phyloP scores from a whole-genome alignment of 1,140 invertebrate species.

The Melitaea cinxia region DNA sequence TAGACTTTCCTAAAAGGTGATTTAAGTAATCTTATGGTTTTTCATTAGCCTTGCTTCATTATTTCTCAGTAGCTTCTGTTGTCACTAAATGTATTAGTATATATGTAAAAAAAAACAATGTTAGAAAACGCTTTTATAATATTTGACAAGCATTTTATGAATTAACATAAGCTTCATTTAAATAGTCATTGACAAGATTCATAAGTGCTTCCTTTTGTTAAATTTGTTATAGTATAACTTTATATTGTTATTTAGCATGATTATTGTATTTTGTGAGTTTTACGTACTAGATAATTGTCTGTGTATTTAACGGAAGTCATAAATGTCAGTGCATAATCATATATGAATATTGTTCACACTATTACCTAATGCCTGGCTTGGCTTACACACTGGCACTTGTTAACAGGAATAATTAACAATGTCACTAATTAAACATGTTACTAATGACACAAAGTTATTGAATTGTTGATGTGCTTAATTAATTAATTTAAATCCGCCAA shows the following conservation, averaged over 20 bases:
- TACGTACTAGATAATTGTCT: background rate
- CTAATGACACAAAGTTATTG: too few species aligned
- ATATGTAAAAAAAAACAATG: background rate
- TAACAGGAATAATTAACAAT: too few species aligned
- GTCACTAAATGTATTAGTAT: background rate
- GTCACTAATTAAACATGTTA: too few species aligned
- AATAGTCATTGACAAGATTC: constrained; percentile 8
- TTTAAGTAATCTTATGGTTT: constrained; percentile 21
- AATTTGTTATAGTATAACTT: constrained; percentile 34
- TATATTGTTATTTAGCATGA: constrained; percentile 41
- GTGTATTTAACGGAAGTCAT: background rate
- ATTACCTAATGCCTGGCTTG: too few species aligned
- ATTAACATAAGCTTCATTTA: constrained; percentile 12
- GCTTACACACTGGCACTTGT: too few species aligned
- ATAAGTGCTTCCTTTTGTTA: constrained; percentile 38
- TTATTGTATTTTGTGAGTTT: constrained; percentile 2
- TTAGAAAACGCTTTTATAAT: background rate
- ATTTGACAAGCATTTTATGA: constrained; percentile 14
- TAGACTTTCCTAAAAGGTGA: constrained; percentile 76
- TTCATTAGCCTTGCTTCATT: background rate
- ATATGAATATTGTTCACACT: too few species aligned
- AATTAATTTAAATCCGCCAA: too few species aligned
- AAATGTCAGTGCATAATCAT: background rate
- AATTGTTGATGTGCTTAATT: too few species aligned
- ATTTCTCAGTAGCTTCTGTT: background rate